Evolutionary conservation across 2,113 vertebrate species (phyloP).

Genomic region (Spermophilus dauricus): DNA sequence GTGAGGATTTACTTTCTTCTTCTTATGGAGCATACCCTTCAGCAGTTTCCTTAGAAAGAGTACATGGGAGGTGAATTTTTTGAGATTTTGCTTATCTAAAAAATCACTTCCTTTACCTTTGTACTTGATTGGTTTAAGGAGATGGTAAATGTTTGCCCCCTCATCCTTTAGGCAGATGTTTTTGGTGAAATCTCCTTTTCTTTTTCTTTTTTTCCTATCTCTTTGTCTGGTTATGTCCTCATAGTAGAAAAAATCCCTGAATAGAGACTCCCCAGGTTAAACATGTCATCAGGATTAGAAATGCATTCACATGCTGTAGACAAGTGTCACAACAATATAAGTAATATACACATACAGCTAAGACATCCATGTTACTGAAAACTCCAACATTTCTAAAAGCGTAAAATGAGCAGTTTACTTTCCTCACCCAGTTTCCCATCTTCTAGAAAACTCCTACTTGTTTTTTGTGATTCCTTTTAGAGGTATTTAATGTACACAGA

Average conservation of each 20-base stretch:
- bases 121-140: not conserved
- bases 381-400: not conserved
- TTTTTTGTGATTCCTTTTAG: not conserved
- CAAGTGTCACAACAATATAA: not conserved
- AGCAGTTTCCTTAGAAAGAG: constrained; percentile 1
- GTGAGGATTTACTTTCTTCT: not conserved
- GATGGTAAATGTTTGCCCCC: not conserved
- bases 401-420: not conserved
- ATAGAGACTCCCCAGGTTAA: not conserved
- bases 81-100: not conserved
- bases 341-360: not conserved
- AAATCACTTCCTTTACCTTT: not conserved
- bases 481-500: not conserved
- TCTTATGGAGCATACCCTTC: not conserved
- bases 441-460: not conserved
- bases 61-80: not conserved
- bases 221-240: not conserved
- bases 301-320: not conserved
- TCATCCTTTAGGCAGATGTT: not conserved
- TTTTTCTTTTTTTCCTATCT: not conserved
- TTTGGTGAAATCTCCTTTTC: not conserved
- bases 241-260: not conserved
- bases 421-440: not conserved
- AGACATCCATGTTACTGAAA: not conserved
- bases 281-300: not conserved